Percentiles rank a stretch among this genome's conserved stretches.
These are phyloP conservation scores for Acrocyrtus sp. DNA, from an alignment of 2,888 invertebrate species.

Conservation along the genomic window DNA sequence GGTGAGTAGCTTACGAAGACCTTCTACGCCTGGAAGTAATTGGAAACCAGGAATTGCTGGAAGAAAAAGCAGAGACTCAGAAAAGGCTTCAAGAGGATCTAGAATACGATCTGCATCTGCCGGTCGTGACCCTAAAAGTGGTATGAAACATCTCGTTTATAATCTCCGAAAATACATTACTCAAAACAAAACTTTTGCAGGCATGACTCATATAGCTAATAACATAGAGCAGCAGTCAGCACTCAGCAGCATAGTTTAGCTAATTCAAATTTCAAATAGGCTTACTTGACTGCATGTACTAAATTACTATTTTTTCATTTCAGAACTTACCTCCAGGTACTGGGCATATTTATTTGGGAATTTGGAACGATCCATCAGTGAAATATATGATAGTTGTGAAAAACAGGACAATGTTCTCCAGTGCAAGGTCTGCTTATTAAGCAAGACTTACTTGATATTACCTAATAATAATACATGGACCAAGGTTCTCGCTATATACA, in stretches of 20 bases:
- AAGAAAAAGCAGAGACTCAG: conserved; percentile 16
- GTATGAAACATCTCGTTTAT: conserved; percentile 66
- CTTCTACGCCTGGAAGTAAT: conserved; percentile 21
- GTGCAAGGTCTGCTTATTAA: conserved; percentile 80
- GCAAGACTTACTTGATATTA: too few relatives aligned
- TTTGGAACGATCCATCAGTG: conserved; percentile 90
- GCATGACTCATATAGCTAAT: too few relatives aligned
- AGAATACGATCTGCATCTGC: conserved; percentile 86
- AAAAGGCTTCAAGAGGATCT: conserved; percentile 66
- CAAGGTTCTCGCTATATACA: too few relatives aligned
- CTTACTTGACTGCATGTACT: too few relatives aligned
- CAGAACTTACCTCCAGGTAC: conserved; percentile 87
- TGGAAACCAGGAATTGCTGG: conserved; percentile 3
- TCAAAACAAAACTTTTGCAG: neutral
- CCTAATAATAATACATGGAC: too few relatives aligned
- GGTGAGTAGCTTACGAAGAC: neutral
- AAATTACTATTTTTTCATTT: conserved; percentile 56
- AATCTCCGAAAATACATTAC: neutral
- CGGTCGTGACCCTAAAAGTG: conserved; percentile 84
- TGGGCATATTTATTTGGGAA: conserved; percentile 97
- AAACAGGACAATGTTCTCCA: conserved; percentile 92
- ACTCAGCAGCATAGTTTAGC: too few relatives aligned
- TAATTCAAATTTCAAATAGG: too few relatives aligned
- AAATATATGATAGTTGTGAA: conserved; percentile 96
- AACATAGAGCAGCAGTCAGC: too few relatives aligned